A percentile compares a stretch with the other conserved stretches of the same genome.
Evolutionary conservation across 64 coral and sea anemone genomes (phyloP).

Genomic region (Platygyra sinensis): DNA sequence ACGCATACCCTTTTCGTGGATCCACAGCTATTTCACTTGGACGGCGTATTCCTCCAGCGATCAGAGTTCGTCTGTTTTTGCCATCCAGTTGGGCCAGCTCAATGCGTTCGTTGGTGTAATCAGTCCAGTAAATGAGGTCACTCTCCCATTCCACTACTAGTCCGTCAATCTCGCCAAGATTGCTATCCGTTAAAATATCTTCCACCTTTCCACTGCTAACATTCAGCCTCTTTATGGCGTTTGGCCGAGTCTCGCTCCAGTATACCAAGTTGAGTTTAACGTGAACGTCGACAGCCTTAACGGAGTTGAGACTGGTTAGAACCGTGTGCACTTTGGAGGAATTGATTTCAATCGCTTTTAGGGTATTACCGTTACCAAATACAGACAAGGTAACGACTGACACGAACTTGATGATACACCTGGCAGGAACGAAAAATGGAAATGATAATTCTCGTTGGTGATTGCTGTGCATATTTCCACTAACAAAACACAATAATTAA

Average conservation of each 20-base stretch:
- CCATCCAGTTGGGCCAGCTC: slow-evolving; percentile 64
- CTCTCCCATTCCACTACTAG: slow-evolving; percentile 75
- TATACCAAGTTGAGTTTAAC: slow-evolving; percentile 26
- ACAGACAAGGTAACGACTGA: slow-evolving; percentile 16
- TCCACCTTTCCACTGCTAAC: slow-evolving; percentile 15
- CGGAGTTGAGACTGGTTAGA: slow-evolving; percentile 10
- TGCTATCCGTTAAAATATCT: not conserved
- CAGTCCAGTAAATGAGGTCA: slow-evolving; percentile 74
- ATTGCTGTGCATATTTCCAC: too few species aligned
- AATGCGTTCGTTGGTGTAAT: slow-evolving; percentile 36
- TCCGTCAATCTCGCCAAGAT: slow-evolving; percentile 56
- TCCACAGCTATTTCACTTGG: slow-evolving; percentile 24
- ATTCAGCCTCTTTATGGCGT: slow-evolving; percentile 39
- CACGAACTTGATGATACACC: slow-evolving; percentile 9
- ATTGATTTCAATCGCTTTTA: slow-evolving; percentile 42
- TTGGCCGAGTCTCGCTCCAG: slow-evolving; percentile 43
- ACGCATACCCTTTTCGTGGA: not conserved
- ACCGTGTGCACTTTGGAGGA: slow-evolving; percentile 16
- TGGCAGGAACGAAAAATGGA: not conserved
- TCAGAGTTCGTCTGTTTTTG: slow-evolving; percentile 25
- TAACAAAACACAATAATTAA: too few species aligned
- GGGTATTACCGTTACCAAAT: slow-evolving; percentile 13
- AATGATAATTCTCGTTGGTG: not conserved
- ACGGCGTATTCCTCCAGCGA: not conserved
- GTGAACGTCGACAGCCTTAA: slow-evolving; percentile 43